Conservation (phyloP, 2,797 vertebrate species). For the Microtus agrestis region DNA sequence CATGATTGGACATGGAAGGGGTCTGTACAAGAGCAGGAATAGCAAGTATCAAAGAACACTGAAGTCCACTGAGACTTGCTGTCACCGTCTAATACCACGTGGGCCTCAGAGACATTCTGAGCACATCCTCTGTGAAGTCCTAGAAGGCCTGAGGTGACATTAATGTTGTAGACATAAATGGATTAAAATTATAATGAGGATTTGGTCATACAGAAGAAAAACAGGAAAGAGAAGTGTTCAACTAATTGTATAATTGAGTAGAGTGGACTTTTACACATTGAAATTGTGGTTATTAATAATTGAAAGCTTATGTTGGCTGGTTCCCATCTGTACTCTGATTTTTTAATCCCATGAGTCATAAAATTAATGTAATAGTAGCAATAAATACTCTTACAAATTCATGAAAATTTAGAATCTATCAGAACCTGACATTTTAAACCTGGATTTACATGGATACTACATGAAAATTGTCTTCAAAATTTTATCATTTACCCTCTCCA, state of each 20-base stretch:
- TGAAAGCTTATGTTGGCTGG: background rate
- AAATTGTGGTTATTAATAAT: slow-evolving; percentile 30
- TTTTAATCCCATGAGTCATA: background rate
- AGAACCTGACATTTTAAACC: slow-evolving; percentile 28
- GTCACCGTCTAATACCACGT: background rate
- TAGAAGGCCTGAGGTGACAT: background rate
- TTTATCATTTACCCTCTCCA: background rate
- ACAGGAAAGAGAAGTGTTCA: background rate
- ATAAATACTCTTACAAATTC: background rate
- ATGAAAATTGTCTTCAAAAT: slow-evolving; percentile 40
- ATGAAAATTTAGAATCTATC: slow-evolving; percentile 30
- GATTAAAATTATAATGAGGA: background rate
- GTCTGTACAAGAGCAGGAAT: background rate
- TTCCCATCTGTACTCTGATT: background rate
- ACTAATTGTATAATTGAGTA: slow-evolving; percentile 14
- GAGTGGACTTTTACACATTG: background rate
- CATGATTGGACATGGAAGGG: background rate
- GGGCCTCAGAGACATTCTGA: slow-evolving; percentile 15
- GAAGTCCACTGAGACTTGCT: background rate
- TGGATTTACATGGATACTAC: background rate
- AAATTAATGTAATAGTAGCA: slow-evolving; percentile 17
- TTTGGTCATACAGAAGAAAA: background rate
- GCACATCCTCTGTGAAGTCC: background rate
- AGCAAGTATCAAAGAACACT: background rate
- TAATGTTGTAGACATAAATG: background rate